phyloP scores from a whole-genome alignment of 2,113 vertebrate genomes.

The Excalfactoria chinensis region DNA sequence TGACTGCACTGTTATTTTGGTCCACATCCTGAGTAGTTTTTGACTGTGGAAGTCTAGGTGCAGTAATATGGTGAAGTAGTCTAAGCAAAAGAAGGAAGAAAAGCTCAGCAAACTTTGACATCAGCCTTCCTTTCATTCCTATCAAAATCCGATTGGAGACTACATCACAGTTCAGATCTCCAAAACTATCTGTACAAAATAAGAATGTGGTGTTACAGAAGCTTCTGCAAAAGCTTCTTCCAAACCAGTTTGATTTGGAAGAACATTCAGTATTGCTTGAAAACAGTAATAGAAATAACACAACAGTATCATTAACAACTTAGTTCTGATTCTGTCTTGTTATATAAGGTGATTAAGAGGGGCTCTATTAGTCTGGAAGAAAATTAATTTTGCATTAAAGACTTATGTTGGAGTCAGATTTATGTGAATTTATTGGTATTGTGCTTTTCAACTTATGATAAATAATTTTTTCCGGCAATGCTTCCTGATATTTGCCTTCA shows the following conservation, averaged over 20 bases:
- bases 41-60: not conserved
- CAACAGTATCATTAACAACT: not conserved
- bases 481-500: constrained; percentile 22
- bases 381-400: constrained; percentile 5
- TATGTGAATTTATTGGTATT: not conserved
- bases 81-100: not conserved
- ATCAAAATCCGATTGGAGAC: not conserved
- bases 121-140: not conserved
- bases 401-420: not conserved
- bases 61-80: not conserved
- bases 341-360: not conserved
- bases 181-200: not conserved
- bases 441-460: not conserved
- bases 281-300: not conserved
- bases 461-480: constrained; percentile 34
- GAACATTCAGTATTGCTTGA: not conserved
- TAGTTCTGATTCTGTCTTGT: not conserved
- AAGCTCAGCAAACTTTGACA: not conserved
- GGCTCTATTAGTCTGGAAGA: not conserved
- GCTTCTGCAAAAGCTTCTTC: not conserved
- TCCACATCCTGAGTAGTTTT: not conserved
- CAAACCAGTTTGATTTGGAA: not conserved
- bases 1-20: not conserved
- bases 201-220: not conserved
- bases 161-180: not conserved